Percentiles rank a stretch among this genome's conserved stretches.
phyloP scores from a whole-genome alignment of 2,797 vertebrate genomes.

The Helarctos malayanus region DNA sequence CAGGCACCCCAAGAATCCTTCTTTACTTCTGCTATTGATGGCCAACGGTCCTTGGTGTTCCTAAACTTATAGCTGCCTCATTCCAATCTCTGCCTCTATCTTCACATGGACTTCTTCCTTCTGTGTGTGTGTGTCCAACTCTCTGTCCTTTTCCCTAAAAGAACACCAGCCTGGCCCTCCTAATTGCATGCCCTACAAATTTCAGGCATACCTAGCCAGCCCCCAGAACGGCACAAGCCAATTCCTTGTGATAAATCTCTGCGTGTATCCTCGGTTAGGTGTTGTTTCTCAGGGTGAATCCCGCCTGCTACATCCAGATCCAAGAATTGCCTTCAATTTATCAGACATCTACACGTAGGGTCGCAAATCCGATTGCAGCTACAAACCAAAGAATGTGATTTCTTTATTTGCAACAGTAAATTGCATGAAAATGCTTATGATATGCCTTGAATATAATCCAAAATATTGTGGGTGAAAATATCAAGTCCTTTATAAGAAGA shows the following conservation, averaged over 20 bases:
- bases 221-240: background rate
- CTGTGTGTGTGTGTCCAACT: too few species aligned
- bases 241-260: background rate
- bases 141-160: background rate
- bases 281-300: background rate
- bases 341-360: background rate
- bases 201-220: background rate
- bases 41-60: too few species aligned
- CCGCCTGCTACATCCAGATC: background rate
- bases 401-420: background rate
- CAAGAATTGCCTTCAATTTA: background rate
- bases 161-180: background rate
- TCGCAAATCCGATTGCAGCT: background rate
- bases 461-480: background rate
- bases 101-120: background rate
- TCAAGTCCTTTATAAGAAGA: background rate
- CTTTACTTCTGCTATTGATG: background rate
- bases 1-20: too few species aligned
- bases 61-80: fast-evolving
- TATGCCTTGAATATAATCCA: background rate
- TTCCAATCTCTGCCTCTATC: background rate
- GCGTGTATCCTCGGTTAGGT: background rate
- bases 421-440: background rate
- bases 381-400: background rate
- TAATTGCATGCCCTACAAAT: background rate